A percentile compares a stretch with the other conserved stretches of the same genome.
phyloP scores from a whole-genome alignment of 2,113 vertebrate species.

The Odocoileus hemionus region DNA sequence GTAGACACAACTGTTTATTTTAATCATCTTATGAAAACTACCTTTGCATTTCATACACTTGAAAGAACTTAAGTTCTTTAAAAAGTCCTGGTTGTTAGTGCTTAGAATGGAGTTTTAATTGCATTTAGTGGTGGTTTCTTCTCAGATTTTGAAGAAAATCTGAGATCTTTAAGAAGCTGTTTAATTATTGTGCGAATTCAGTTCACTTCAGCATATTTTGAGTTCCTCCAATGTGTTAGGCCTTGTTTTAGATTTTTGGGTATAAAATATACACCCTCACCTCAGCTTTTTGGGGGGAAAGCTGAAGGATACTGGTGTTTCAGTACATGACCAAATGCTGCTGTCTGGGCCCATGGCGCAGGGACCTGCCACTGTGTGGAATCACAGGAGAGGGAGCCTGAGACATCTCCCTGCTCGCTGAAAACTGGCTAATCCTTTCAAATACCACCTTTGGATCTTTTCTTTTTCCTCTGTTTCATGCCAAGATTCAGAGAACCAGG shows the following conservation, averaged over 20 bases:
- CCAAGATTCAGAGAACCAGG: background rate
- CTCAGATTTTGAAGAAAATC: background rate
- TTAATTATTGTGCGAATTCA: background rate
- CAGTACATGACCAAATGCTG: background rate
- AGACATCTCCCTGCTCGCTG: background rate
- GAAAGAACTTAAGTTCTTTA: background rate
- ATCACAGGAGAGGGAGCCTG: background rate
- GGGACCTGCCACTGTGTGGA: background rate
- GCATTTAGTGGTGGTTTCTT: background rate
- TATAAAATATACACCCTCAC: background rate
- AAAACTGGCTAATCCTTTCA: background rate
- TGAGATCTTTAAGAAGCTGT: background rate
- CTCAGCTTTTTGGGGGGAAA: background rate
- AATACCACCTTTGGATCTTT: background rate
- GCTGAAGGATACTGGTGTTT: background rate
- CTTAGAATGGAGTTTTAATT: slow-evolving; percentile 1
- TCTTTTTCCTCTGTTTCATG: background rate
- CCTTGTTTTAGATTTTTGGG: background rate
- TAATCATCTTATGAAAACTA: background rate
- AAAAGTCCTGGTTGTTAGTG: background rate
- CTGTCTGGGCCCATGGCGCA: background rate
- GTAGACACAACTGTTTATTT: background rate
- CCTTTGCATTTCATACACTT: background rate
- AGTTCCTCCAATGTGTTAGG: background rate
- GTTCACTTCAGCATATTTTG: background rate